Evolutionary conservation across 2,888 invertebrate species (phyloP).

Genomic region (Seira sanloemensis): DNA sequence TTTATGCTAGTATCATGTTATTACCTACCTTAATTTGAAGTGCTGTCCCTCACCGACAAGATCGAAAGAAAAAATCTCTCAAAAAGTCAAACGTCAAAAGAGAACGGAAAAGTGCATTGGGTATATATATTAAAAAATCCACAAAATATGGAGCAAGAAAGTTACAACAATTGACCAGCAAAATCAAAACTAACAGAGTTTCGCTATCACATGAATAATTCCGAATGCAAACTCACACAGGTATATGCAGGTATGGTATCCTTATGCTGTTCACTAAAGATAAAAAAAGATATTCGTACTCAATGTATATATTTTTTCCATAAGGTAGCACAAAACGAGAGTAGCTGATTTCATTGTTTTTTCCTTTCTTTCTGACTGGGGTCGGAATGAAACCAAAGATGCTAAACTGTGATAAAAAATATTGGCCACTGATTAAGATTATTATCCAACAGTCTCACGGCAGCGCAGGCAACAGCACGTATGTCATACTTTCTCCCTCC

Average conservation of each 20-base stretch:
- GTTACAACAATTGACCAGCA: too few species aligned
- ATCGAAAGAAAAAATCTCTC: not conserved
- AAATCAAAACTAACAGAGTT: too few species aligned
- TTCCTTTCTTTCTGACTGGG: too few species aligned
- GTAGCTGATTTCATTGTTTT: too few species aligned
- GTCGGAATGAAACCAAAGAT: constrained; percentile 37
- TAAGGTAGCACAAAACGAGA: too few species aligned
- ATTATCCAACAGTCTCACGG: constrained; percentile 16
- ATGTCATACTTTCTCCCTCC: not conserved
- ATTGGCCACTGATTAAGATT: constrained; percentile 65
- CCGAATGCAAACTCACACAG: too few species aligned
- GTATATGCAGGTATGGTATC: too few species aligned
- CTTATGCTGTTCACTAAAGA: too few species aligned
- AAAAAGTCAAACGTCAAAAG: constrained; percentile 1
- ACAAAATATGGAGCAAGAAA: not conserved
- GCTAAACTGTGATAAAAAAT: constrained; percentile 54
- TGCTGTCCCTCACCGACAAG: not conserved
- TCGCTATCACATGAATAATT: too few species aligned
- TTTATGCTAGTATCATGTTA: constrained; percentile 23
- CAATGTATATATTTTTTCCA: too few species aligned
- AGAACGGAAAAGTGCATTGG: not conserved
- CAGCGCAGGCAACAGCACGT: not conserved
- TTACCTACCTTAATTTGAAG: not conserved
- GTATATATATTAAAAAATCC: too few species aligned
- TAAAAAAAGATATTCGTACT: too few species aligned